These are phyloP conservation scores for Amyelois transitella DNA, from an alignment of 1,140 invertebrate species.

Conservation along the genomic window DNA sequence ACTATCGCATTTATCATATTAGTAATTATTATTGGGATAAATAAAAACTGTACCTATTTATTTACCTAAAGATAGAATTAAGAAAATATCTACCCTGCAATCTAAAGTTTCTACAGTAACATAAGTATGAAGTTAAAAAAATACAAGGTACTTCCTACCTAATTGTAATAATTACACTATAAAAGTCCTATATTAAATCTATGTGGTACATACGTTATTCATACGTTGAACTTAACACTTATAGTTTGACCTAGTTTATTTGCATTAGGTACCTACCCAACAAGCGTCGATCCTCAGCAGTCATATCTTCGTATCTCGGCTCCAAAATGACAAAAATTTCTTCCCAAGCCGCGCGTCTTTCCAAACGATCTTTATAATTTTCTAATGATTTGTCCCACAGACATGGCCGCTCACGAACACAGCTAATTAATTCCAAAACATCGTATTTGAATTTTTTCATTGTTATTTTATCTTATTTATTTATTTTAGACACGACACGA, in stretches of 20 bases:
- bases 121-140: no score
- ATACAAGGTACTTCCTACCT: no score
- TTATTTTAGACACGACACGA: neutral
- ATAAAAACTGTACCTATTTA: no score
- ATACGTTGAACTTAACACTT: no score
- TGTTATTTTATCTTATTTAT: slow-evolving; percentile 7
- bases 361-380: slow-evolving; percentile 53
- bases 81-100: no score
- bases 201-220: no score
- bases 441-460: slow-evolving; percentile 60
- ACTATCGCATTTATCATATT: no score
- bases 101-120: no score
- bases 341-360: slow-evolving; percentile 53
- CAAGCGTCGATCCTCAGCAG: slow-evolving; percentile 37
- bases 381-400: slow-evolving; percentile 59
- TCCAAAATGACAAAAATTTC: slow-evolving; percentile 52
- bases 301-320: slow-evolving; percentile 43
- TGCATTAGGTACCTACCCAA: slow-evolving; percentile 28
- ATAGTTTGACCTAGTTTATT: slow-evolving; percentile 6
- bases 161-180: no score
- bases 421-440: slow-evolving; percentile 41
- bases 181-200: no score
- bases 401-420: slow-evolving; percentile 43
- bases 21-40: no score
- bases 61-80: no score